A percentile compares a stretch with the other conserved stretches of the same genome.
phyloP scores from a whole-genome alignment of 2,888 invertebrate genomes.

The Apodemia mormo region DNA sequence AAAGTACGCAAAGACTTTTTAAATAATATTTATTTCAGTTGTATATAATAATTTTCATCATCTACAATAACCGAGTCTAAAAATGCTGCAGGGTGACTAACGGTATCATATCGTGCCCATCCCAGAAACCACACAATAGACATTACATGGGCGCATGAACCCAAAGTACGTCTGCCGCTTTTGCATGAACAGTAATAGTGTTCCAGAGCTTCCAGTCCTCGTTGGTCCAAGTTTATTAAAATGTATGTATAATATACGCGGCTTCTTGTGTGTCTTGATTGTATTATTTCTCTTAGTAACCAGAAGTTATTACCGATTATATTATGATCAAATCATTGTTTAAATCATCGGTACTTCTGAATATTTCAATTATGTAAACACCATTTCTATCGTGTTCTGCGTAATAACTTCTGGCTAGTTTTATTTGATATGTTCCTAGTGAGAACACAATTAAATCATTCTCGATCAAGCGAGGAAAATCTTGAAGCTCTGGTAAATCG shows the following conservation, averaged over 20 bases:
- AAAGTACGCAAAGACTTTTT: conserved; percentile 13
- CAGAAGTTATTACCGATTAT: conserved; percentile 20
- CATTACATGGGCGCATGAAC: conserved; percentile 9
- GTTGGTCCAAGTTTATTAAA: conserved; percentile 14
- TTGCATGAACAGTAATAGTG: conserved; percentile 6
- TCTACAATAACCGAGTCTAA: conserved; percentile 19
- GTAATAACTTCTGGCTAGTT: conserved; percentile 20
- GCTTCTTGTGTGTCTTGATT: conserved; percentile 14
- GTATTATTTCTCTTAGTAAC: conserved; percentile 21
- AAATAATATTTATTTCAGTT: conserved; percentile 18
- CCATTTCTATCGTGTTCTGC: conserved; percentile 20
- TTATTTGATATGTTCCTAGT: conserved; percentile 21
- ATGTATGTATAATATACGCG: conserved; percentile 4
- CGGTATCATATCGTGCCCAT: conserved; percentile 16
- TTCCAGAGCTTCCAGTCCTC: conserved; percentile 2
- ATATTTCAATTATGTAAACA: conserved; percentile 23
- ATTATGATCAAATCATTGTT: conserved; percentile 20
- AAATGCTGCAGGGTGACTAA: conserved; percentile 21
- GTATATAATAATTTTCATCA: conserved; percentile 19
- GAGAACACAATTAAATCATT: conserved; percentile 21
- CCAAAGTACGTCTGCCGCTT: conserved; percentile 12
- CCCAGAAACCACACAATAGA: conserved; percentile 17
- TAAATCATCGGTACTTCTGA: conserved; percentile 17
- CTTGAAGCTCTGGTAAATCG: conserved; percentile 22
- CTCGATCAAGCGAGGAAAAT: conserved; percentile 20